These are phyloP conservation scores for Polylopha cassiicola DNA, from an alignment of 2,888 invertebrate species.

Conservation along the genomic window DNA sequence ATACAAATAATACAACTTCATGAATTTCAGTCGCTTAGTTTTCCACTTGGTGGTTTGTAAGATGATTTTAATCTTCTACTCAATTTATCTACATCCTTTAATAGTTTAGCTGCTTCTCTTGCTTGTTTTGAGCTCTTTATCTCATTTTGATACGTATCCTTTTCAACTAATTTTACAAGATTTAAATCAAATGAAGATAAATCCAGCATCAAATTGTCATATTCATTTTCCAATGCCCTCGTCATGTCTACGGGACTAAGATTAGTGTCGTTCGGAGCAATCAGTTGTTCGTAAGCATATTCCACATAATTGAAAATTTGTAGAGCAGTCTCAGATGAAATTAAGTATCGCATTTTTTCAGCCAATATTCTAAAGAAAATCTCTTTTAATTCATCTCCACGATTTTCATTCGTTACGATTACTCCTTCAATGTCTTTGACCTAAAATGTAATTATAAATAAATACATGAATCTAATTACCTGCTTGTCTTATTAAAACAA, in stretches of 20 bases:
- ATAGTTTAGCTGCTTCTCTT: conserved; percentile 51
- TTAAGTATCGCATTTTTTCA: conserved; percentile 68
- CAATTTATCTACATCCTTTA: conserved; percentile 63
- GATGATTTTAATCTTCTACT: conserved; percentile 57
- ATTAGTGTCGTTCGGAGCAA: conserved; percentile 79
- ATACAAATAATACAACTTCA: too few species aligned
- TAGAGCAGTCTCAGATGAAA: conserved; percentile 78
- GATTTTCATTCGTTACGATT: conserved; percentile 46
- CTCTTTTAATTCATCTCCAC: conserved; percentile 58
- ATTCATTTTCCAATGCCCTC: conserved; percentile 75
- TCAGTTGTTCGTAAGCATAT: conserved; percentile 80
- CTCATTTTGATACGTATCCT: conserved; percentile 54
- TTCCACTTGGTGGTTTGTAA: conserved; percentile 50
- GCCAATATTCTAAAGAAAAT: conserved; percentile 56
- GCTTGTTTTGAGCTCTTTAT: conserved; percentile 52
- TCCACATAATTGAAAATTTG: conserved; percentile 80
- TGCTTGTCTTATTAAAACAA: conserved; percentile 1
- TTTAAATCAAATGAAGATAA: conserved; percentile 58
- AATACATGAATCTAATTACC: conserved; percentile 4
- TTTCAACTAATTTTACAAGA: conserved; percentile 57
- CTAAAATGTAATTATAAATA: conserved; percentile 36
- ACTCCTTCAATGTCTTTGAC: conserved; percentile 49
- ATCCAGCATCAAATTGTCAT: conserved; percentile 58
- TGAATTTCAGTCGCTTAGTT: conserved; percentile 25
- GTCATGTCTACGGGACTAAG: conserved; percentile 79